Base-by-base conservation (phyloP, 2,797 vertebrate species). In the Danio kyathit region DNA sequence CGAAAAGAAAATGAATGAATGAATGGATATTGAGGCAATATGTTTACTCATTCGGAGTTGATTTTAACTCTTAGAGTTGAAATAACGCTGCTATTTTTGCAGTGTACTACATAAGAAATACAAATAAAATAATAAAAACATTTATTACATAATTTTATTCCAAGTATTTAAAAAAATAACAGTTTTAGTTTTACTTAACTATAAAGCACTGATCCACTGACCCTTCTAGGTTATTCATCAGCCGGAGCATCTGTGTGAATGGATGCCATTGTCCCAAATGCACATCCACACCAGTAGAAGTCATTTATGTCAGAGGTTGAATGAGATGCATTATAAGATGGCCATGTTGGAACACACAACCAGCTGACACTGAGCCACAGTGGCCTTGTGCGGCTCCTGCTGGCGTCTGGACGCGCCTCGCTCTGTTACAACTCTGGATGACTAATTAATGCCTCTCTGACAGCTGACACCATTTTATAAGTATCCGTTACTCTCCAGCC, bases 371-470 rank as follows among this genome's bases (percentile, higher is more conserved):
- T 14, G 9, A 66, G 57, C 43, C 52, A 66, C 38, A 40, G 63
- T 57, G 46, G 49, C 76, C 70, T 80, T 66, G 40, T 57, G 41
- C n/a, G 7, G 60, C 46, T 13, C 63, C 40, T 7, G 7, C 61
- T 29, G 78, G 86, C 83, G 83, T 90, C 91, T 90, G 88, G 87
- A 87, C 65, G 73, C 21, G 9, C 85, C 87, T 89, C 87, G 85
- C 89, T 92, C 91, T 84, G 90, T 93, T 93, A 93, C 90, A 91
- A 90, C 84, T 87, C 85, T 87, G 88, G 89, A 94, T 94, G 86
- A 94, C 89, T 94, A 92, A 94, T 94, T 94, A 86, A 95, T 93
- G 91, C 85, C 87, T 66, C 87, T 21, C 9, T 80, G 92, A 93
- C 89, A 94, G 89, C 78, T 87, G 91, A 94, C 91, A 94, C 92